Conservation (phyloP, 2,113 vertebrate genomes). For the Labeo rohita region DNA sequence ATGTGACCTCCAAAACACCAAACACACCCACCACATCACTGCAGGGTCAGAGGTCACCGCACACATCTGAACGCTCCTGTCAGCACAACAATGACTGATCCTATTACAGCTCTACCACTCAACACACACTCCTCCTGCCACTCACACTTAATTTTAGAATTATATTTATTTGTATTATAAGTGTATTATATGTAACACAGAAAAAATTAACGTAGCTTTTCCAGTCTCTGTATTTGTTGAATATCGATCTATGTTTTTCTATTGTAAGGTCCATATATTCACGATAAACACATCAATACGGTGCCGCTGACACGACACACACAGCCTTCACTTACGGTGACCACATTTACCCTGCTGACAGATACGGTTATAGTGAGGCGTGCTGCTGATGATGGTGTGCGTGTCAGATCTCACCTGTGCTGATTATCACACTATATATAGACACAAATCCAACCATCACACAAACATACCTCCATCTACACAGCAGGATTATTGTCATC, state of each 20-base stretch:
- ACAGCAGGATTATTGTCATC: not conserved
- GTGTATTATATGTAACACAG: too few relatives aligned
- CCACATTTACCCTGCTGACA: not conserved
- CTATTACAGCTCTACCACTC: not conserved
- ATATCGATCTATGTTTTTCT: not conserved
- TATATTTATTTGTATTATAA: too few relatives aligned
- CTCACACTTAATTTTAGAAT: not conserved
- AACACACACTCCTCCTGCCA: not conserved
- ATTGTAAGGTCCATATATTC: not conserved
- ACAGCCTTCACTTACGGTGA: not conserved
- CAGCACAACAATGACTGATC: slow-evolving; percentile 18
- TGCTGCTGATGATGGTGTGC: not conserved
- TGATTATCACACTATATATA: slow-evolving; percentile 10
- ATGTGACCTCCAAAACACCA: slow-evolving; percentile 21
- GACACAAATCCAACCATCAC: slow-evolving; percentile 10
- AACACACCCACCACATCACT: slow-evolving; percentile 36
- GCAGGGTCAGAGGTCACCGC: slow-evolving; percentile 1
- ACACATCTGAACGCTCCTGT: not conserved
- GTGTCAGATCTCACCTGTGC: not conserved
- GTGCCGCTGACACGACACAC: not conserved
- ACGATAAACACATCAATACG: not conserved
- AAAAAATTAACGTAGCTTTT: too few relatives aligned
- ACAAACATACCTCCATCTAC: not conserved
- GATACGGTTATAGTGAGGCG: not conserved
- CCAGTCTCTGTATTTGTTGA: too few relatives aligned